These are phyloP conservation scores for Morpho helenor DNA, from an alignment of 2,888 invertebrate genomes.

Conservation along the genomic window DNA sequence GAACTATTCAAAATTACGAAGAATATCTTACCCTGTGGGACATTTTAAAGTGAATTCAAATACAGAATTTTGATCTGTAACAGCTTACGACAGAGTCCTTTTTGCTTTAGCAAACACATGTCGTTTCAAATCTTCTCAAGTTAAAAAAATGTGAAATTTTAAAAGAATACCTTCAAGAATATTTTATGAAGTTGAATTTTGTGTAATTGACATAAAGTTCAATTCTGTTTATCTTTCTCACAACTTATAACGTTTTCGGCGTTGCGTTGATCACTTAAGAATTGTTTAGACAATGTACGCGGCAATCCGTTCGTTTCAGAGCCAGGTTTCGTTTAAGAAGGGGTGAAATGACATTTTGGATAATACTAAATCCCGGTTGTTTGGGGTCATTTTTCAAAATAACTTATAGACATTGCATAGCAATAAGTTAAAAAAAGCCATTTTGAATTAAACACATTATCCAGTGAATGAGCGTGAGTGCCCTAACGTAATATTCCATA, in stretches of 20 bases:
- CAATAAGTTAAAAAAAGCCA: slow-evolving; percentile 8
- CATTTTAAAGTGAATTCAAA: slow-evolving; percentile 47
- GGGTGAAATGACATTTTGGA: slow-evolving; percentile 73
- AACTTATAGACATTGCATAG: slow-evolving; percentile 37
- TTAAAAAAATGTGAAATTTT: slow-evolving; percentile 46
- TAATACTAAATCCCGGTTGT: slow-evolving; percentile 57
- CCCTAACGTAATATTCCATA: slow-evolving; percentile 67
- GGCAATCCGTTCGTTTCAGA: slow-evolving; percentile 70
- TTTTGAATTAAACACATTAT: slow-evolving; percentile 11
- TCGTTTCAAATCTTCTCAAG: slow-evolving; percentile 44
- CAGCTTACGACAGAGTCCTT: slow-evolving; percentile 28
- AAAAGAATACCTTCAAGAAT: slow-evolving; percentile 32
- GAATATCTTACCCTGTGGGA: slow-evolving; percentile 54
- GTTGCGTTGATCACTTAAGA: slow-evolving; percentile 56
- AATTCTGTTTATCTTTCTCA: slow-evolving; percentile 20
- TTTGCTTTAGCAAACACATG: slow-evolving; percentile 31
- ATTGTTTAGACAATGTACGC: slow-evolving; percentile 70
- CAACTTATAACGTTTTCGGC: slow-evolving; percentile 38
- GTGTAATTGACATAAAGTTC: slow-evolving; percentile 20
- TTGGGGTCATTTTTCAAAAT: slow-evolving; percentile 71
- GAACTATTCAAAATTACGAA: slow-evolving; percentile 30
- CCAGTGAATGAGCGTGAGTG: slow-evolving; percentile 32
- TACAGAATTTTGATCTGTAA: slow-evolving; percentile 38
- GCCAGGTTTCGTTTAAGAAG: slow-evolving; percentile 68
- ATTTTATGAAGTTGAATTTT: slow-evolving; percentile 25